phyloP scores from a whole-genome alignment of 2,888 invertebrate genomes.

The Sesia apiformis region DNA sequence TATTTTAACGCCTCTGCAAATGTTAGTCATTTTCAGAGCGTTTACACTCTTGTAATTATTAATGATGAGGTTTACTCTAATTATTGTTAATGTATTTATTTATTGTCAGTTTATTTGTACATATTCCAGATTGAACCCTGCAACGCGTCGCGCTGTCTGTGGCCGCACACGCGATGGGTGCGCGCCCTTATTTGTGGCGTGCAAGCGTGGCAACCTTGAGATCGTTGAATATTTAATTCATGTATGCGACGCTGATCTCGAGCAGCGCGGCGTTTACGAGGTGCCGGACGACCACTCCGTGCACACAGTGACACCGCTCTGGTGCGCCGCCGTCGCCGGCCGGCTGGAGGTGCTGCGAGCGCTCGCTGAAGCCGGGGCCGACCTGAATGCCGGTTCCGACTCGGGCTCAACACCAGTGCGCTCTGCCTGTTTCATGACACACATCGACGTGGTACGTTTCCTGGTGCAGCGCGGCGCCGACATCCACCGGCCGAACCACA shows the following conservation, averaged over 20 bases:
- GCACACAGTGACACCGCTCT: conserved; percentile 90
- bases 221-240: conserved; percentile 90
- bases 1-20: too few species aligned
- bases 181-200: conserved; percentile 86
- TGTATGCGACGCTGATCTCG: conserved; percentile 87
- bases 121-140: conserved; percentile 63
- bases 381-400: conserved; percentile 90
- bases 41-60: too few species aligned
- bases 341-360: conserved; percentile 84
- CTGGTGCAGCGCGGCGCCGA: conserved; percentile 88
- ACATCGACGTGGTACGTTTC: conserved; percentile 83
- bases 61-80: too few species aligned
- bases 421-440: conserved; percentile 95
- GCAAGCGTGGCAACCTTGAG: conserved; percentile 86
- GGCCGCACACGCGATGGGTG: conserved; percentile 82
- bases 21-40: too few species aligned
- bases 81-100: too few species aligned
- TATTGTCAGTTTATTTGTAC: too few species aligned
- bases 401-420: conserved; percentile 92
- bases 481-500: conserved; percentile 88
- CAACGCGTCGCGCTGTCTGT: conserved; percentile 79
- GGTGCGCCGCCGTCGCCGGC: conserved; percentile 94
- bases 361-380: conserved; percentile 85
- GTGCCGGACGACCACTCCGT: conserved; percentile 86
- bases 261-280: conserved; percentile 89